Evolutionary conservation across 2,113 vertebrate species (phyloP).

Genomic region (Trachemys scripta): DNA sequence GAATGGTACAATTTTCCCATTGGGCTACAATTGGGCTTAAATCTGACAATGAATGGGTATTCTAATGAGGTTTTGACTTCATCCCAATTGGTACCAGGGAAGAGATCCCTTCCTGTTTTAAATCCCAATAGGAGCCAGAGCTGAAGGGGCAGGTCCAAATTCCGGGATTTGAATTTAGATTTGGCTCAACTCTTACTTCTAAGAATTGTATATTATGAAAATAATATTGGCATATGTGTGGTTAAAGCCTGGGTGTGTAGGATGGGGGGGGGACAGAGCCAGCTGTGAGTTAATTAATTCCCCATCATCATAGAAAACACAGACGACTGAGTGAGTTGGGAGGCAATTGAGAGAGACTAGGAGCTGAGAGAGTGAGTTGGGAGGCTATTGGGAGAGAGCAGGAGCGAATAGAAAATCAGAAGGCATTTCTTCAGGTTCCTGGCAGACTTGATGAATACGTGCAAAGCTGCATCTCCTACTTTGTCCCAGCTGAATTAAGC

Average conservation of each 20-base stretch:
- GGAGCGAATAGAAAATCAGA: background rate
- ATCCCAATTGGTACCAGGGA: background rate
- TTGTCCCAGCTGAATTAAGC: background rate
- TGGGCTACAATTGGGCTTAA: background rate
- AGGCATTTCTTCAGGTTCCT: background rate
- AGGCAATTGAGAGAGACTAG: background rate
- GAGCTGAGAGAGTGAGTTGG: background rate
- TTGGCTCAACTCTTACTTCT: background rate
- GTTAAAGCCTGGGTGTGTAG: background rate
- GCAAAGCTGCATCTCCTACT: background rate
- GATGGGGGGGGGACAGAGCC: background rate
- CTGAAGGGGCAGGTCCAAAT: background rate
- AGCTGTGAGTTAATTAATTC: background rate
- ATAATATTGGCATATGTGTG: background rate
- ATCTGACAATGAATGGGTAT: background rate
- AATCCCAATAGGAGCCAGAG: background rate
- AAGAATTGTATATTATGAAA: background rate
- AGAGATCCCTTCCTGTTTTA: background rate
- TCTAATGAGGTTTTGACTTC: background rate
- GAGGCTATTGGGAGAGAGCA: fast-evolving
- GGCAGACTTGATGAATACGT: background rate
- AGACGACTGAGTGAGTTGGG: background rate
- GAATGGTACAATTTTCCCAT: background rate
- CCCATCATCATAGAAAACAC: background rate
- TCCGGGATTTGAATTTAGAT: background rate